Percentiles rank a stretch among this genome's conserved stretches.
Evolutionary conservation across 2,113 vertebrate species (phyloP).

Genomic region (Calyptomena viridis): DNA sequence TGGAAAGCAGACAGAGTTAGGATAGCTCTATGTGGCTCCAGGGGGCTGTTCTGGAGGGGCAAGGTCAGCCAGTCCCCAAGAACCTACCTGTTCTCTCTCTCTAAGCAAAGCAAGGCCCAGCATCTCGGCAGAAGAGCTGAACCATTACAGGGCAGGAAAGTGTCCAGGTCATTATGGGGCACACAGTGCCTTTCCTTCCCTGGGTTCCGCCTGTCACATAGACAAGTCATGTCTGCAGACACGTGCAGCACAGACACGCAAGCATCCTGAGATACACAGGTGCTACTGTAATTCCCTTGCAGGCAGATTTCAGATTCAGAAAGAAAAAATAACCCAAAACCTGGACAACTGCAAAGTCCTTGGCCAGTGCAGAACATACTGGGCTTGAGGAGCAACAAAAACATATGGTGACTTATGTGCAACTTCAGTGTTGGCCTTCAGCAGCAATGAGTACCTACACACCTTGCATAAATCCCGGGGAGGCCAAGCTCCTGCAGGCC

Average conservation of each 20-base stretch:
- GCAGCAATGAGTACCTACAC: not conserved
- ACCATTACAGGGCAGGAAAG: not conserved
- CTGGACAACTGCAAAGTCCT: not conserved
- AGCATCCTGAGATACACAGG: not conserved
- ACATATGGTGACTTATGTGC: not conserved
- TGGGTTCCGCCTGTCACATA: not conserved
- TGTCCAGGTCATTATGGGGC: accelerated
- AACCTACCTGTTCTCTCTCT: not conserved
- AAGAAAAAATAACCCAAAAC: not conserved
- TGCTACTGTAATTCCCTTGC: too few relatives aligned
- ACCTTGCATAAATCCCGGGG: too few relatives aligned
- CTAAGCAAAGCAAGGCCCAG: not conserved
- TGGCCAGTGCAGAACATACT: not conserved
- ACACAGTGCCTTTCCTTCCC: not conserved
- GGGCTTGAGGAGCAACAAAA: not conserved
- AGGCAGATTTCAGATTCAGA: not conserved
- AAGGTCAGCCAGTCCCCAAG: not conserved
- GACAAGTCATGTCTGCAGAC: not conserved
- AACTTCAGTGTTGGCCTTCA: not conserved
- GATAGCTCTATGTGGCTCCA: accelerated
- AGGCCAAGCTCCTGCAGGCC: not conserved
- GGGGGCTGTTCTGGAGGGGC: not conserved
- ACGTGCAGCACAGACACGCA: accelerated
- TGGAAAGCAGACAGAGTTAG: too few relatives aligned
- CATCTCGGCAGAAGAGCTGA: not conserved